A percentile compares a stretch with the other conserved stretches of the same genome.
Evolutionary conservation across 2,113 vertebrate genomes (phyloP).

Genomic region (Cromileptes altivelis): DNA sequence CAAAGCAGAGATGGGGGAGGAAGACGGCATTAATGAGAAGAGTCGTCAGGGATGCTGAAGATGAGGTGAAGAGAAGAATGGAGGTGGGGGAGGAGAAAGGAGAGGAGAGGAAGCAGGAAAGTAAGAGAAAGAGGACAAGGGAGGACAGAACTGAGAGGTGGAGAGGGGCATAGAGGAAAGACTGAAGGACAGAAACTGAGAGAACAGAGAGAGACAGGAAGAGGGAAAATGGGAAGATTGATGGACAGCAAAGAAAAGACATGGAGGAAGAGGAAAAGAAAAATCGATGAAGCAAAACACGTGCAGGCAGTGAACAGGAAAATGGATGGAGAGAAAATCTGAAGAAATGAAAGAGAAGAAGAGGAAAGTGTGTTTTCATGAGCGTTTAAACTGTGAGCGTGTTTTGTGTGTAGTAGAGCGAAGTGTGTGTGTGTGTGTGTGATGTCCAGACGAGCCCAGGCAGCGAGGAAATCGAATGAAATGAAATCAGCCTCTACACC

Average conservation of each 20-base stretch:
- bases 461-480: conserved; percentile 16
- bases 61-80: no score
- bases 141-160: not conserved
- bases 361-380: not conserved
- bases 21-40: not conserved
- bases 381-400: no score
- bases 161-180: not conserved
- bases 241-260: not conserved
- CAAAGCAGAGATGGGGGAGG: not conserved
- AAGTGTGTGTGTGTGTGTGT: not conserved
- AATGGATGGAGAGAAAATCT: no score
- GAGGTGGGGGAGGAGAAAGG: not conserved
- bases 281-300: not conserved
- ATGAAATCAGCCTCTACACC: conserved; percentile 17
- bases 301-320: no score
- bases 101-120: not conserved
- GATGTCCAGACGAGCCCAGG: not conserved
- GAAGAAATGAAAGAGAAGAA: no score
- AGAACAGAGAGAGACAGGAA: not conserved
- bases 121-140: not conserved
- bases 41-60: not conserved
- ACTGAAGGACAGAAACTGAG: not conserved
- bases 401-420: no score
- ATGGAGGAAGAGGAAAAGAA: not conserved
- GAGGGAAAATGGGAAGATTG: not conserved